Evolutionary conservation across 2,113 vertebrate species (phyloP), one percentile per base, ranked within the genome.

Genomic region (Camelus dromedarius): DNA sequence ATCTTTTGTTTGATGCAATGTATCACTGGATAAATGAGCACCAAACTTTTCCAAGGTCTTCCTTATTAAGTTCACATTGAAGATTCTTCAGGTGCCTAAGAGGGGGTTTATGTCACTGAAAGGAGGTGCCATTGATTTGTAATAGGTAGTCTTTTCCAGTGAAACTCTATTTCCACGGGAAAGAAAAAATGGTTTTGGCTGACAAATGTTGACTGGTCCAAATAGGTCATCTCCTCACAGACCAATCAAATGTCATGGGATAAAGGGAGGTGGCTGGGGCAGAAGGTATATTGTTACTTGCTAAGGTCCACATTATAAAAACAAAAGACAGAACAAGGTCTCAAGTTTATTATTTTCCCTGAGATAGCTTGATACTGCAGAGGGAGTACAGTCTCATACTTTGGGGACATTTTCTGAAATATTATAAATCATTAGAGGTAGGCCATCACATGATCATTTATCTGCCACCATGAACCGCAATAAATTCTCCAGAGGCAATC

Each of bases 381-480:
- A 56, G 32, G 38, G 18, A 92, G 0, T 5, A 30, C 2, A 11
- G 22, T 30, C 52, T 76, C 42, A 26, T 9, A 38, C 8, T 79
- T 60, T 42, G 46, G 30, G 30, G 12, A 52, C n/a, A 9, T n/a
- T 38, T 76, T 58, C 13, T 19, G n/a, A 38, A 75, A 67, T 62
- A 32, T 13, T 24, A 26, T 18, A 81, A 46, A 30, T 56, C 28
- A 48, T 87, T 4, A 3, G 1, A 2, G 32, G 0, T 18, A 66
- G 28, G 70, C 24, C 60, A 30, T 60, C 38, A 15, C 14, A 22
- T 42, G 38, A 42, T 38, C 42, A 69, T 79, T 13, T 46, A 6
- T 50, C 16, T 66, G 54, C 48, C 32, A 46, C 7, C 2, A 0
- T 7, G 6, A 26, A 9, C 28, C 2, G 16, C 70, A 11, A 0